Conservation (phyloP, 2,113 vertebrate genomes). For the Protomyctophum bolini region DNA sequence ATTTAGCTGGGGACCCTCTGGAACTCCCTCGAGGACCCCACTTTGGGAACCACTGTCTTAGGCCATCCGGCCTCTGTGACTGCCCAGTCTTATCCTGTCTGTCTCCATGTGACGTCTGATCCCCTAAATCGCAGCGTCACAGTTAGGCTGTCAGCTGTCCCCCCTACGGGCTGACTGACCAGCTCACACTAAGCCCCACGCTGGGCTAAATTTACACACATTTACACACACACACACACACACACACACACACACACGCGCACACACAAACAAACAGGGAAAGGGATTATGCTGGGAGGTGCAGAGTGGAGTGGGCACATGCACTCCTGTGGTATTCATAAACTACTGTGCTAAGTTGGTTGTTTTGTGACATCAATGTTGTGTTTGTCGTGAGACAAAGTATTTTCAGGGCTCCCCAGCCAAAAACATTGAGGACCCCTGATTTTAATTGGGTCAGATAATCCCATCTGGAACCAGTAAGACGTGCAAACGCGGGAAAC, state of each 20-base stretch:
- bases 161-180: slow-evolving; percentile 47
- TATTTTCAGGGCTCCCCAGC: no score
- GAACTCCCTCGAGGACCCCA: no score
- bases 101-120: slow-evolving; percentile 69
- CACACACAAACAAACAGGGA: not conserved
- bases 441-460: slow-evolving; percentile 24
- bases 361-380: no score
- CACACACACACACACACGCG: slow-evolving; percentile 17
- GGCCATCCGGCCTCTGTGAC: slow-evolving; percentile 4
- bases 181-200: slow-evolving; percentile 64
- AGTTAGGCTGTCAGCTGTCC: slow-evolving; percentile 59
- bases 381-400: not conserved
- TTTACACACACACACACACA: not conserved
- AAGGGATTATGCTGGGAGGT: no score
- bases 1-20: no score
- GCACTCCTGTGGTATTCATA: no score
- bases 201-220: slow-evolving; percentile 60
- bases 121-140: slow-evolving; percentile 56
- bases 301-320: no score
- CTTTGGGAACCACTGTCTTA: no score
- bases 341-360: no score
- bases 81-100: slow-evolving; percentile 48
- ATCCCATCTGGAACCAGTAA: slow-evolving; percentile 22
- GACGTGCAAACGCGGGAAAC: no score
- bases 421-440: no score